A percentile compares a stretch with the other conserved stretches of the same genome.
Evolutionary conservation across 2,113 vertebrate species (phyloP).

Genomic region (Sakesphorus luctuosus): DNA sequence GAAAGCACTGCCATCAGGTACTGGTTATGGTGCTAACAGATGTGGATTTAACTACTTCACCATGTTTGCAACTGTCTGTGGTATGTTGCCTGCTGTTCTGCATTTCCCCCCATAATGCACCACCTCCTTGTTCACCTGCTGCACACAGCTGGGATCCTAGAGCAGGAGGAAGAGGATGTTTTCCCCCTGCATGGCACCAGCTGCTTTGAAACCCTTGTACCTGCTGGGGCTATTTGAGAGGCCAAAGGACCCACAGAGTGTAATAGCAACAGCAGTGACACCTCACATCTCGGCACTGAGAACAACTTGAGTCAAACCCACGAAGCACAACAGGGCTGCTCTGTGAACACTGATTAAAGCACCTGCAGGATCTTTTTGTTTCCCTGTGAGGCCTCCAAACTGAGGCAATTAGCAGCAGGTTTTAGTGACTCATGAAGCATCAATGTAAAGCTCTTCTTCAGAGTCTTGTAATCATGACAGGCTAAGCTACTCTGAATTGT

Average conservation of each 20-base stretch:
- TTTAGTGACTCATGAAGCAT: background rate
- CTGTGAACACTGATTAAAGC: background rate
- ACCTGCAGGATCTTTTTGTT: background rate
- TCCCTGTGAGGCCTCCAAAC: background rate
- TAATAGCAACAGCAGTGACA: background rate
- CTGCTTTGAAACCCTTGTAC: background rate
- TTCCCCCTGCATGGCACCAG: background rate
- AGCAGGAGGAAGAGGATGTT: background rate
- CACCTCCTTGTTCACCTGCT: background rate
- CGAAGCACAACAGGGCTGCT: background rate
- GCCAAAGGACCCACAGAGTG: background rate
- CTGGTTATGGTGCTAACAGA: background rate
- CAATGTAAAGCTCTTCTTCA: background rate
- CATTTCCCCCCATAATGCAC: fast-evolving
- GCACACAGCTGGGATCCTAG: background rate
- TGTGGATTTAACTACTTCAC: background rate
- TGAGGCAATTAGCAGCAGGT: background rate
- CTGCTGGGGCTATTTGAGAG: background rate
- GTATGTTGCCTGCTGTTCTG: background rate
- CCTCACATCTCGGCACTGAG: background rate
- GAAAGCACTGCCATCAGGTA: background rate
- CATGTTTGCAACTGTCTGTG: background rate
- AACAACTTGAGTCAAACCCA: background rate
- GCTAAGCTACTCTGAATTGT: background rate
- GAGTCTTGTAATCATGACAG: background rate